Conservation (phyloP, 2,113 vertebrate species). For the Poicephalus gulielmi region DNA sequence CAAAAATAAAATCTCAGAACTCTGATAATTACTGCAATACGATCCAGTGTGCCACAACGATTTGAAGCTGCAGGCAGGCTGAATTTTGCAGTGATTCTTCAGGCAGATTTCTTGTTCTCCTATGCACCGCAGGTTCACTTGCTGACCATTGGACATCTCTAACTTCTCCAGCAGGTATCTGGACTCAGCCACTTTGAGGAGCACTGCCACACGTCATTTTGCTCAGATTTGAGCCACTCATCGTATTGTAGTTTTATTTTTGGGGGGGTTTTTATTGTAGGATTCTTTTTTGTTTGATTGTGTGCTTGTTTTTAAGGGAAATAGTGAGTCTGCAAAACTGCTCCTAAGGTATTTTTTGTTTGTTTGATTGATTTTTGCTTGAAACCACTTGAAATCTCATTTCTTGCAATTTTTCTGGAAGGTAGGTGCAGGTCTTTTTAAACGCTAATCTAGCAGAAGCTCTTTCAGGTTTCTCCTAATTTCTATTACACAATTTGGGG, state of each 20-base stretch:
- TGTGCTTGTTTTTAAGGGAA: neutral
- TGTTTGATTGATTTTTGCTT: neutral
- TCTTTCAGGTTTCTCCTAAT: neutral
- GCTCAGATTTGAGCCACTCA: neutral
- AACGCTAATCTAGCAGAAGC: neutral
- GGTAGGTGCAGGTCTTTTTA: neutral
- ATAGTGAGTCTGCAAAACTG: neutral
- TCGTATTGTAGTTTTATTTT: neutral
- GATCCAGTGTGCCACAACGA: neutral
- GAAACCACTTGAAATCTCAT: neutral
- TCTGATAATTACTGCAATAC: neutral
- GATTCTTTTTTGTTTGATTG: no score
- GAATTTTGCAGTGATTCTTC: neutral
- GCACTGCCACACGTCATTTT: neutral
- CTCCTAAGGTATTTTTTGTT: neutral
- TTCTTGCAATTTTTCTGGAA: neutral
- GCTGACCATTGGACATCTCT: neutral
- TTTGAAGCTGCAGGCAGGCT: neutral
- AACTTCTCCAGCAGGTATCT: neutral
- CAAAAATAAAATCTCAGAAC: neutral
- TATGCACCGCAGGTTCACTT: fast-evolving
- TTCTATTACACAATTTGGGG: neutral
- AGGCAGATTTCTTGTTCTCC: neutral
- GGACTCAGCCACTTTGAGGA: neutral
- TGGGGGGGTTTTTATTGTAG: neutral